Evolutionary conservation across 2,797 vertebrate genomes (phyloP).

Genomic region (Euthynnus affinis): DNA sequence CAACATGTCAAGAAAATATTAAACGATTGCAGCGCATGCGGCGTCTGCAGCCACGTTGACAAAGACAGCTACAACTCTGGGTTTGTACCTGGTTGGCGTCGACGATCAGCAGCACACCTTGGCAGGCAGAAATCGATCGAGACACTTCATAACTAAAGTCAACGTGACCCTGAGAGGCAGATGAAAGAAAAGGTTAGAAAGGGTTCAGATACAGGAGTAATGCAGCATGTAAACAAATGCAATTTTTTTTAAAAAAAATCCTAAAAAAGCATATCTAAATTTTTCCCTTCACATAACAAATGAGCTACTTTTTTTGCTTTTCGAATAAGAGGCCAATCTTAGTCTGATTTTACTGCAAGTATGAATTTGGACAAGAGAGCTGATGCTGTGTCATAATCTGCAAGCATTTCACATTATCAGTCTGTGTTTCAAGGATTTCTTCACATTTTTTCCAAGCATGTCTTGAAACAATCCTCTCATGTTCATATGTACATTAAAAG

Average conservation of each 20-base stretch:
- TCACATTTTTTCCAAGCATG: too few species aligned
- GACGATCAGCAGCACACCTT: constrained; percentile 95
- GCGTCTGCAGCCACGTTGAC: neutral
- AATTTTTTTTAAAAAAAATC: too few species aligned
- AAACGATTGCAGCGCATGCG: neutral
- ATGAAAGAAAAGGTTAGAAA: neutral
- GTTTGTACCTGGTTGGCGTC: constrained; percentile 95
- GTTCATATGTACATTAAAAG: too few species aligned
- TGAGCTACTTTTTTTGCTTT: neutral
- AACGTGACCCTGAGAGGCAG: constrained; percentile 92
- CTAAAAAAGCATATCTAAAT: too few species aligned
- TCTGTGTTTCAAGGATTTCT: too few species aligned
- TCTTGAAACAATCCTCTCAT: too few species aligned
- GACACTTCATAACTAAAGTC: constrained; percentile 99
- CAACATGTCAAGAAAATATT: constrained; percentile 21
- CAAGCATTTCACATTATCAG: too few species aligned
- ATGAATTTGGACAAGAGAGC: too few species aligned
- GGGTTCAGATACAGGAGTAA: neutral
- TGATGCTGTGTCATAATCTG: too few species aligned
- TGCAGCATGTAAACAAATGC: neutral
- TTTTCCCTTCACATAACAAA: neutral
- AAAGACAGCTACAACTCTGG: rapidly evolving
- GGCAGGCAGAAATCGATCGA: constrained; percentile 95
- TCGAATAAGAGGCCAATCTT: neutral
- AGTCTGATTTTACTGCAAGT: too few species aligned